Conservation (phyloP, 2,888 invertebrate genomes). For the Erpobdella octoculata region DNA sequence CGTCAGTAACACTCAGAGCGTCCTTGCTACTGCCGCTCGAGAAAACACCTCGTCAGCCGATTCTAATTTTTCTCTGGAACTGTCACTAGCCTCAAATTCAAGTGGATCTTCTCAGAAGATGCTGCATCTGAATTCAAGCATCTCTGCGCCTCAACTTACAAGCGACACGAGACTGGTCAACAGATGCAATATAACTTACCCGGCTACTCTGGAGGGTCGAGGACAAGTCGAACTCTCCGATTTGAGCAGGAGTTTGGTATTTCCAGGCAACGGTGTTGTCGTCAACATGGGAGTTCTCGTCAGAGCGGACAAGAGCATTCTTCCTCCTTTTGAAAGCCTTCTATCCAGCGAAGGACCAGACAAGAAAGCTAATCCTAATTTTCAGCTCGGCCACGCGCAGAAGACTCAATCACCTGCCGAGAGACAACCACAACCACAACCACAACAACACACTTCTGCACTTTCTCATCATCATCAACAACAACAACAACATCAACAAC, state of each 20-base stretch:
- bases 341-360: background rate
- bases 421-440: background rate
- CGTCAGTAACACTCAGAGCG: too few species aligned
- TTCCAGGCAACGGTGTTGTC: background rate
- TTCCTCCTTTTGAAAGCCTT: slow-evolving; percentile 23
- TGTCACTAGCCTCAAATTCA: too few species aligned
- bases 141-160: background rate
- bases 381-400: background rate
- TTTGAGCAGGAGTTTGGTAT: background rate
- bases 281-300: background rate
- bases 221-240: background rate
- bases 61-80: too few species aligned
- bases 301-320: background rate
- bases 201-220: background rate
- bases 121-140: too few species aligned
- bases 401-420: background rate
- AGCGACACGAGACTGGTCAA: slow-evolving; percentile 6
- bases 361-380: background rate
- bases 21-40: too few species aligned
- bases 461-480: background rate
- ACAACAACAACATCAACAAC: background rate
- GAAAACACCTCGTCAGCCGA: too few species aligned
- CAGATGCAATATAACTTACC: background rate
- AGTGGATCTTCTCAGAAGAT: too few species aligned
- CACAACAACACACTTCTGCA: background rate